Evolutionary conservation across 2,797 vertebrate species (phyloP).

Genomic region (Benthosema pterotum): DNA sequence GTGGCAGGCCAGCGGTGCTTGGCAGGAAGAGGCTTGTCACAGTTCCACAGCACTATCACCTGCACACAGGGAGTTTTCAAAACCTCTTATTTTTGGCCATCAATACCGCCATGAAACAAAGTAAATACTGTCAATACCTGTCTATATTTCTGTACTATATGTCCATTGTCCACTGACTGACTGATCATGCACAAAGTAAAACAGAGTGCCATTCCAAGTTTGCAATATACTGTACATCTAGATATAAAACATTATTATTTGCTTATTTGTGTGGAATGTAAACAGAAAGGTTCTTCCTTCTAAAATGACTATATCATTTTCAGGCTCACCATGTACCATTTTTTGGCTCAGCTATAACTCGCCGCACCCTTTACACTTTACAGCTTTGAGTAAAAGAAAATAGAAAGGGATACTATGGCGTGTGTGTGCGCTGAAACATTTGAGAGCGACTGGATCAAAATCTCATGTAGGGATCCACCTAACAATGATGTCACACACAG

Average conservation of each 20-base stretch:
- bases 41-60: slow-evolving; percentile 99
- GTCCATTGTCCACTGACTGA: too few relatives aligned
- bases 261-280: slow-evolving; percentile 4
- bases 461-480: background rate
- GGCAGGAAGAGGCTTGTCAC: slow-evolving; percentile 96
- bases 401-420: background rate
- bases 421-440: background rate
- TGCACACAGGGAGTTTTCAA: slow-evolving; percentile 50
- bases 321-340: slow-evolving; percentile 28
- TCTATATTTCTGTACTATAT: too few relatives aligned
- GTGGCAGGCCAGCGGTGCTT: slow-evolving; percentile 97
- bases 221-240: background rate
- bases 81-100: background rate
- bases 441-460: background rate
- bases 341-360: slow-evolving; percentile 21
- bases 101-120: background rate
- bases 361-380: slow-evolving; percentile 2
- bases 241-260: background rate
- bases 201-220: background rate
- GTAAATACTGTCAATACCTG: background rate
- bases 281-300: slow-evolving; percentile 8
- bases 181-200: background rate
- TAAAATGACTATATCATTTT: slow-evolving; percentile 40
- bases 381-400: slow-evolving; percentile 1
- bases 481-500: background rate